Conservation (phyloP, 2,113 vertebrate species). For the Hemibagrus wyckioides region DNA sequence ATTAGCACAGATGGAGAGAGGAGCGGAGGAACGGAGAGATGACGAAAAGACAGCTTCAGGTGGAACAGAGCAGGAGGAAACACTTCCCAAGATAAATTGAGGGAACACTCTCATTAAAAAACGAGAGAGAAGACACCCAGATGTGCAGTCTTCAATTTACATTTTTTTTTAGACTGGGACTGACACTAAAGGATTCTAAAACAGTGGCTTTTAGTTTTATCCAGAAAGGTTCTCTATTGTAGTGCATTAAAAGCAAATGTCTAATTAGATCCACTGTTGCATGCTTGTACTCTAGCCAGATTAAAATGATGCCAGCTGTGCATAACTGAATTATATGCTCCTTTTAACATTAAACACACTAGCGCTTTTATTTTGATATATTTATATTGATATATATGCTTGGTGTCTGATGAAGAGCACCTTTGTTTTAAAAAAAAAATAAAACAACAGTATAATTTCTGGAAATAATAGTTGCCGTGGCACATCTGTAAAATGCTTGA, state of each 20-base stretch:
- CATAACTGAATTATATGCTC: conserved; percentile 24
- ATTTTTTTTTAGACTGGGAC: background rate
- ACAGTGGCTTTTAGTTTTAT: background rate
- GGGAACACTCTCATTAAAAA: background rate
- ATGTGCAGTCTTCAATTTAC: background rate
- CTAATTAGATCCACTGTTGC: conserved; percentile 34
- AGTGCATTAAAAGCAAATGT: conserved; percentile 21
- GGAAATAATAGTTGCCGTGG: background rate
- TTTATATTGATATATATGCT: background rate
- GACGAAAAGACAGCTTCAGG: background rate
- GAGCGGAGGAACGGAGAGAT: background rate
- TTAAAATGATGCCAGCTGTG: conserved; percentile 25
- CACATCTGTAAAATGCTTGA: background rate
- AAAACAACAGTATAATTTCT: background rate
- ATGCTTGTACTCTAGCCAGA: conserved; percentile 14
- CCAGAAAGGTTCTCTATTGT: background rate
- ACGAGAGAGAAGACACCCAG: background rate
- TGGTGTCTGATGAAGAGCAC: background rate
- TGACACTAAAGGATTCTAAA: background rate
- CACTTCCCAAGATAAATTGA: too few species aligned
- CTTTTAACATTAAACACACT: background rate
- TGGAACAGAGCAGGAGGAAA: background rate
- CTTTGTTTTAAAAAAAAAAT: background rate
- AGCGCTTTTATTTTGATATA: background rate
- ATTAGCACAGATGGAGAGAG: conserved; percentile 27